Conservation (phyloP, 2,113 vertebrate genomes). For the Vulpes vulpes region DNA sequence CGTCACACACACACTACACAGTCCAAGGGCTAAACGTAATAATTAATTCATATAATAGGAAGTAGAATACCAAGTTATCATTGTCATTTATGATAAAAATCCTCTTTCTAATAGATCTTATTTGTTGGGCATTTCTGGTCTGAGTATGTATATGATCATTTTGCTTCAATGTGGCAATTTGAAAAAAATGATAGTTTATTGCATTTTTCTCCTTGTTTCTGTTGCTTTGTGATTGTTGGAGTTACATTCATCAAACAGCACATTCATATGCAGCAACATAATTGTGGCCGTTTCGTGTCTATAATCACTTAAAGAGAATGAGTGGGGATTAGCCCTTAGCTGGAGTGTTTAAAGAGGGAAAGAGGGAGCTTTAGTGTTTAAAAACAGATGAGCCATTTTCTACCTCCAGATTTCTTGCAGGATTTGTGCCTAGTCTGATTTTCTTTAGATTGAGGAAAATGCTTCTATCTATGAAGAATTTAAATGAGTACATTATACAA, state of each 20-base stretch:
- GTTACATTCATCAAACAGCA: conserved; percentile 75
- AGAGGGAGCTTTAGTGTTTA: conserved; percentile 59
- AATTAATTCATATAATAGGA: conserved; percentile 58
- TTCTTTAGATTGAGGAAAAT: conserved; percentile 63
- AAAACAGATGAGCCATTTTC: conserved; percentile 74
- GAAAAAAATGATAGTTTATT: conserved; percentile 76
- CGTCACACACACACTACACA: not conserved
- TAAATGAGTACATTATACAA: conserved; percentile 54
- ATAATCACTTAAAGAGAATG: conserved; percentile 75
- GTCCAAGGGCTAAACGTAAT: conserved; percentile 41
- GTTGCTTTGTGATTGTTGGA: conserved; percentile 68
- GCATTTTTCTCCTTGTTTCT: conserved; percentile 63
- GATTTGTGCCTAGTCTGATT: conserved; percentile 62
- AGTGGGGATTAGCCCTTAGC: conserved; percentile 66
- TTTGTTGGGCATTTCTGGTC: conserved; percentile 21
- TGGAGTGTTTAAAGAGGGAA: conserved; percentile 58
- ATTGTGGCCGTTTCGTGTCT: conserved; percentile 60
- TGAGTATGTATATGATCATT: conserved; percentile 66
- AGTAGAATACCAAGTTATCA: conserved; percentile 53
- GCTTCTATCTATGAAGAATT: conserved; percentile 34
- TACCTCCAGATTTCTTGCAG: conserved; percentile 66
- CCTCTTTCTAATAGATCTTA: not conserved
- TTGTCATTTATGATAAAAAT: conserved; percentile 31
- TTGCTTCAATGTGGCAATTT: conserved; percentile 70
- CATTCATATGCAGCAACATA: conserved; percentile 71